phyloP scores from a whole-genome alignment of 2,797 vertebrate species.

The Rhinella marina region DNA sequence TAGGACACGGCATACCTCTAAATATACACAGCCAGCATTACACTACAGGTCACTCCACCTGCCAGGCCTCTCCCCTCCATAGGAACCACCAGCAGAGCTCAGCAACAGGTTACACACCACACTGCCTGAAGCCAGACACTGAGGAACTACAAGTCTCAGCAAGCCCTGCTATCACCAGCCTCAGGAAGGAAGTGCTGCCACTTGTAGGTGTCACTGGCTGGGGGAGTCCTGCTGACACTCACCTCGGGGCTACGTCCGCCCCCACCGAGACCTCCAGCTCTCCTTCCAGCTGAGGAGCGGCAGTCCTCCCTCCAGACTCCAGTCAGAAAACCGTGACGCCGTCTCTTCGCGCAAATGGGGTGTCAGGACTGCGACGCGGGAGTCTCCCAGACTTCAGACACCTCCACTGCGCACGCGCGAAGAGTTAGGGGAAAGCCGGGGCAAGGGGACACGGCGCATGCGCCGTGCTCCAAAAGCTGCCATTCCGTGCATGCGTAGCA shows the following conservation, averaged over 20 bases:
- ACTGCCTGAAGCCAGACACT: neutral
- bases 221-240: neutral
- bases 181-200: neutral
- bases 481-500: neutral
- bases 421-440: neutral
- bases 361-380: constrained; percentile 24
- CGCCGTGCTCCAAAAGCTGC: neutral
- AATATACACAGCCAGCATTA: neutral
- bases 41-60: neutral
- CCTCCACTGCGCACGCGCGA: neutral
- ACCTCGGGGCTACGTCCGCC: neutral
- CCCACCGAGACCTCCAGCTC: neutral
- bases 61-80: neutral
- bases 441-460: constrained; percentile 5
- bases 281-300: neutral
- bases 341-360: neutral
- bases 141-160: neutral
- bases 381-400: constrained; percentile 30
- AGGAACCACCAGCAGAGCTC: neutral
- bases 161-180: no score
- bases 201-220: neutral
- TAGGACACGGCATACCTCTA: no score
- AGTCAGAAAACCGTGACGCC: constrained; percentile 51
- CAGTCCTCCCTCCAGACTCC: neutral
- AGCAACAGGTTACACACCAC: neutral